These are phyloP conservation scores for Drosophila micromelanica DNA, from an alignment of 1,140 invertebrate species.

Conservation along the genomic window DNA sequence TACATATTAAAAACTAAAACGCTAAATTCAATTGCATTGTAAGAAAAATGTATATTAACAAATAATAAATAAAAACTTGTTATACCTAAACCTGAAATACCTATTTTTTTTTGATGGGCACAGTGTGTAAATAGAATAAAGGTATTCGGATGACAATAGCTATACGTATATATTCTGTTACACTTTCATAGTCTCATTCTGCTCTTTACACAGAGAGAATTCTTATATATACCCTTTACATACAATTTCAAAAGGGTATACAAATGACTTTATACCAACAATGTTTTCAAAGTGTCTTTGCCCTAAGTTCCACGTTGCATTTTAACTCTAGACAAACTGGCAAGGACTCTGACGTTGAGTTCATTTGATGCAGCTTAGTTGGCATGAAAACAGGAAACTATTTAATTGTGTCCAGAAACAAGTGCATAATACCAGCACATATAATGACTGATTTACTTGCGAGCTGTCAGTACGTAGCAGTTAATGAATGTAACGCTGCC, in stretches of 20 bases:
- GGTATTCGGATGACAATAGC: too few species aligned
- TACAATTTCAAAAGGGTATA: background rate
- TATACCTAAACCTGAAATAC: too few species aligned
- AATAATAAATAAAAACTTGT: too few species aligned
- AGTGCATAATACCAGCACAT: conserved; percentile 4
- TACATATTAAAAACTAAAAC: too few species aligned
- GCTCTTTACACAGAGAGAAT: too few species aligned
- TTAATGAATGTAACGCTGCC: conserved; percentile 26
- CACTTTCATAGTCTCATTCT: too few species aligned
- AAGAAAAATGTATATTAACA: too few species aligned
- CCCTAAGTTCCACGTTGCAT: background rate
- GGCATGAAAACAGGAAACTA: conserved; percentile 50
- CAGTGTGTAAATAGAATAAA: too few species aligned
- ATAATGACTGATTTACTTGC: conserved; percentile 9
- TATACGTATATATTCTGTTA: too few species aligned
- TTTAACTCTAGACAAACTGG: conserved; percentile 20
- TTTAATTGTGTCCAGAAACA: conserved; percentile 59
- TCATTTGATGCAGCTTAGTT: conserved; percentile 57
- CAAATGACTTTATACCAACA: conserved; percentile 10
- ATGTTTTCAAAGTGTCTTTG: conserved; percentile 49
- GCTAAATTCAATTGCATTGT: too few species aligned
- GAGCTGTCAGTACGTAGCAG: background rate
- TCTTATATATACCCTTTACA: background rate
- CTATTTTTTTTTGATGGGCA: too few species aligned
- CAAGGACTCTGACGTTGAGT: conserved; percentile 52